A percentile compares a stretch with the other conserved stretches of the same genome.
Conservation (phyloP, 2,888 invertebrate species). For the Drosophila monieri region DNA sequence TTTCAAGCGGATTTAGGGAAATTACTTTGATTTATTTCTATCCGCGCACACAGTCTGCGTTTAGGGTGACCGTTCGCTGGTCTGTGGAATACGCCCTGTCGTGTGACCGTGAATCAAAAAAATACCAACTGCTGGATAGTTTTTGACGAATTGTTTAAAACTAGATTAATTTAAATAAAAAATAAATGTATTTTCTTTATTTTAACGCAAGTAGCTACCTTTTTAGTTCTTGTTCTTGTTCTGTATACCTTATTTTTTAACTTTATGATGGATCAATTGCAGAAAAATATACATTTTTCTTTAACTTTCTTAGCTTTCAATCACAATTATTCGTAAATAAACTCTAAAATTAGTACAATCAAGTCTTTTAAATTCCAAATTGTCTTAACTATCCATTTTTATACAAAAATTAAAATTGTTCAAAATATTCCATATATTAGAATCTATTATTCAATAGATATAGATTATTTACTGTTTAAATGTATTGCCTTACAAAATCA, state of each 20-base stretch:
- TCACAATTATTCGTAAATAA: too few relatives aligned
- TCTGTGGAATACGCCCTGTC: neutral
- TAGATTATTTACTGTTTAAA: too few relatives aligned
- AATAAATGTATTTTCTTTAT: neutral
- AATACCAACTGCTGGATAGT: neutral
- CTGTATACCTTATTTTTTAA: too few relatives aligned
- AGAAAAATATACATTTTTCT: too few relatives aligned
- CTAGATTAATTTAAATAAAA: neutral
- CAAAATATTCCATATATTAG: too few relatives aligned
- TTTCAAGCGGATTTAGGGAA: constrained; percentile 74
- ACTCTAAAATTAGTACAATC: too few relatives aligned
- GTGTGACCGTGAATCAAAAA: constrained; percentile 1
- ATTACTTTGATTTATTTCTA: constrained; percentile 87
- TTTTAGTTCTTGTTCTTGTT: too few relatives aligned
- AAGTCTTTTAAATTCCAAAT: neutral
- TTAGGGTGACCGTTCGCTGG: constrained; percentile 6
- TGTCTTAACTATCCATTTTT: neutral
- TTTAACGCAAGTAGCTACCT: too few relatives aligned
- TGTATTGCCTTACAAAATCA: too few relatives aligned
- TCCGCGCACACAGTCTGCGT: constrained; percentile 23
- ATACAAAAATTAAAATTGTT: neutral
- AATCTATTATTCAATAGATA: too few relatives aligned
- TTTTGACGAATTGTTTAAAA: neutral
- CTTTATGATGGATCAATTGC: too few relatives aligned
- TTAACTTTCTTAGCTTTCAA: too few relatives aligned